Base-by-base conservation (phyloP, 2,888 invertebrate species). In the Anodontia alba region DNA sequence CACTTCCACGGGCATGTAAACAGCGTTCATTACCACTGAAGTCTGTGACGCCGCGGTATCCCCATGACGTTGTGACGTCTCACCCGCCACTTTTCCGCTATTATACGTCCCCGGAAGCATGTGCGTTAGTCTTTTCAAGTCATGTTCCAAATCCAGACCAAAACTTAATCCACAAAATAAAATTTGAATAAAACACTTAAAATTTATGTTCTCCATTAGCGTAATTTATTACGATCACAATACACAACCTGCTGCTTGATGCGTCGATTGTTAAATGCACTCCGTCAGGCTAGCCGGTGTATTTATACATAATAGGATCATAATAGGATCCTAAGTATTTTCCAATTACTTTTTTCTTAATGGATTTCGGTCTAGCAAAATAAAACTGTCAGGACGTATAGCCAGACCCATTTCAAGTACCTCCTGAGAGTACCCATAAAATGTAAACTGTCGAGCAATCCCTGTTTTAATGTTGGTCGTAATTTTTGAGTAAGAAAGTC, bases 1-100 rank as follows among this genome's bases (percentile, higher is more conserved):
- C 38, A 89, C 84, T 5, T 90, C 80, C 5, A 89, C 88, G 23
- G 89, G 88, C 23, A 83, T 84, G 70, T 87, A 87, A 15, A 88
- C 74, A 5, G 88, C 86, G 46, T 80, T 79, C 33, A 89, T 78
- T 0, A 80, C 80, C 3, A 83, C 67, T 7, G 85, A 81, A 26
- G 79, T 76, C 29, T 66, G 75, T 29, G 66, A 3, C 29, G 29
- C 7, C 7, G 68, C 46, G 15, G 57, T 51, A 10, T 75, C 54
- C 5, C 62, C 38, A 20, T 46, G 42, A 57, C 38, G 36, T 36
- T 54, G 31, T 54, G 79, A 76, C n/a, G 84, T 73, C 12, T 83
- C 85, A n/a, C 66, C 71, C 20, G 80, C 66, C 31, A 76, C 73
- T 26, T 80, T 75, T n/a, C 78, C 51, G 76, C 86, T 87, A 66